A percentile compares a stretch with the other conserved stretches of the same genome.
Conservation (phyloP, 2,888 invertebrate genomes). For the Oxyscelio sp. region DNA sequence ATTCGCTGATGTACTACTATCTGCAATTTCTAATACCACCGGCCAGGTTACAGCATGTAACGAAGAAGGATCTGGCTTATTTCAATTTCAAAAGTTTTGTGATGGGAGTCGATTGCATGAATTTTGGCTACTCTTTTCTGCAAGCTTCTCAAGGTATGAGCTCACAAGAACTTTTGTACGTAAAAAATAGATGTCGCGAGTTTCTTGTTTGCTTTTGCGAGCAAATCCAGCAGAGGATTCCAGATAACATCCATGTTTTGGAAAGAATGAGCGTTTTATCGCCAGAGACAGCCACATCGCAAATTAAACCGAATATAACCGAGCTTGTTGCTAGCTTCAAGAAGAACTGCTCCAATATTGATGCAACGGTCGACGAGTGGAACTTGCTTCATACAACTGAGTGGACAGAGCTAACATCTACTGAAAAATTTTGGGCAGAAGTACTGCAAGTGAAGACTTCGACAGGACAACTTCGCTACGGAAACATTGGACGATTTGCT, state of each 20-base stretch:
- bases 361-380: conserved; percentile 72
- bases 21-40: conserved; percentile 16
- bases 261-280: conserved; percentile 7
- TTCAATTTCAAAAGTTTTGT: conserved; percentile 20
- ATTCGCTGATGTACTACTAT: conserved; percentile 14
- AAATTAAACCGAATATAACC: conserved; percentile 68
- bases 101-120: conserved; percentile 6
- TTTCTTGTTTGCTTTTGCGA: conserved; percentile 35
- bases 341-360: conserved; percentile 64
- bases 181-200: conserved; percentile 33
- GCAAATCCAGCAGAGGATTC: conserved; percentile 45
- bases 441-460: conserved; percentile 49
- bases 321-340: conserved; percentile 63
- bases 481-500: conserved; percentile 66
- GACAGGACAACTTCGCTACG: conserved; percentile 64
- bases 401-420: conserved; percentile 20
- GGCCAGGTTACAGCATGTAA: not conserved
- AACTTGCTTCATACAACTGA: conserved; percentile 52
- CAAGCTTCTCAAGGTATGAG: conserved; percentile 8
- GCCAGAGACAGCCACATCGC: conserved; percentile 65
- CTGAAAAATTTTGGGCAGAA: conserved; percentile 59
- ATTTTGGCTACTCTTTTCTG: conserved; percentile 18
- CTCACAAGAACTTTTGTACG: not conserved
- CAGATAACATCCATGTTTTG: conserved; percentile 36
- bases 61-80: conserved; percentile 3